Conservation (phyloP, 2,888 invertebrate species). For the Caenorhabditis sp. region DNA sequence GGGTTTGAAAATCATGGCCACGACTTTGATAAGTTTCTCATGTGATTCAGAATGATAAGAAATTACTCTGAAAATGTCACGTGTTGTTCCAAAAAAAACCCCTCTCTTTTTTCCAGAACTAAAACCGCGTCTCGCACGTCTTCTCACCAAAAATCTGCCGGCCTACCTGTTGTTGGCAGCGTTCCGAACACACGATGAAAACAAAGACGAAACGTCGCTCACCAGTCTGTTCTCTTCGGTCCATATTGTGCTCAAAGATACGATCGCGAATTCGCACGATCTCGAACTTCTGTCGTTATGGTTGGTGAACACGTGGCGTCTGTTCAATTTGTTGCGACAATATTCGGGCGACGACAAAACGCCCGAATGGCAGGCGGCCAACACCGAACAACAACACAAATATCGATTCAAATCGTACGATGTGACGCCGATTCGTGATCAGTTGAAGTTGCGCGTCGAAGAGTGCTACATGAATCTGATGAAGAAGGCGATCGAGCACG, state of each 20-base stretch:
- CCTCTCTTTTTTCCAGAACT: slow-evolving; percentile 69
- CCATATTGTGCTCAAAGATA: slow-evolving; percentile 80
- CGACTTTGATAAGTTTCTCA: too few relatives aligned
- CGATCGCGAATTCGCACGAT: slow-evolving; percentile 78
- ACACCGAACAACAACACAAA: slow-evolving; percentile 59
- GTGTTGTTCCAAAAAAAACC: too few relatives aligned
- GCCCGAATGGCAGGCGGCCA: slow-evolving; percentile 59
- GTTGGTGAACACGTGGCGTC: slow-evolving; percentile 79
- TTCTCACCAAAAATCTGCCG: slow-evolving; percentile 82
- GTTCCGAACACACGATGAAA: slow-evolving; percentile 90
- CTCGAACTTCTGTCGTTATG: slow-evolving; percentile 81
- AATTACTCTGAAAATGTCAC: not conserved
- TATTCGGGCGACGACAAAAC: slow-evolving; percentile 83
- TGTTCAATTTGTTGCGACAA: slow-evolving; percentile 90
- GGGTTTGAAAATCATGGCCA: too few relatives aligned
- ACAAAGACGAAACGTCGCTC: slow-evolving; percentile 90
- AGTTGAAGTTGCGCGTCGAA: slow-evolving; percentile 59
- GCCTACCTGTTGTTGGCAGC: slow-evolving; percentile 97
- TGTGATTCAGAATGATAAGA: too few relatives aligned
- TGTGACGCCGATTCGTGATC: slow-evolving; percentile 60
- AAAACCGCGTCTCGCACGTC: slow-evolving; percentile 72
- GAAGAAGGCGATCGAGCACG: slow-evolving; percentile 64
- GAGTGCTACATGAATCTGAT: slow-evolving; percentile 61
- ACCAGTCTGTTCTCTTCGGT: slow-evolving; percentile 79
- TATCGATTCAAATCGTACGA: slow-evolving; percentile 59